Percentiles rank a stretch among this genome's conserved stretches.
Evolutionary conservation across 2,797 vertebrate species (phyloP).

Genomic region (Siniperca undulata): DNA sequence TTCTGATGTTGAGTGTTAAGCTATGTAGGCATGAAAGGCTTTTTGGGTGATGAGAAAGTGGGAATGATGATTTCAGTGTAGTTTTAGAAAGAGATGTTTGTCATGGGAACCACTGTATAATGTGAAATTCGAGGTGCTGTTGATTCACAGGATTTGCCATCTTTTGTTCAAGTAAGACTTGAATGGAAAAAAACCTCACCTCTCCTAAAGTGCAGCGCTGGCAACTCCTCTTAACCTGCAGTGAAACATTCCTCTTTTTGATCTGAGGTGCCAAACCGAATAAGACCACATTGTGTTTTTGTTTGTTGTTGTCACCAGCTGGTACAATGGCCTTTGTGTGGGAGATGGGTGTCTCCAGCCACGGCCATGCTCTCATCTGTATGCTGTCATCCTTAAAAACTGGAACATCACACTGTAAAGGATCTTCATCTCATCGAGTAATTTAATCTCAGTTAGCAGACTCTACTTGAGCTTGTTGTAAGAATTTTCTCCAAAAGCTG

Average conservation of each 20-base stretch:
- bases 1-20: slow-evolving; percentile 11
- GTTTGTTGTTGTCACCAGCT: slow-evolving; percentile 64
- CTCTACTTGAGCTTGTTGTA: neutral
- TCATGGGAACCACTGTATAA: slow-evolving; percentile 24
- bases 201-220: slow-evolving; percentile 22
- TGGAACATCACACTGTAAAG: slow-evolving; percentile 61
- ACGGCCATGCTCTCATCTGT: slow-evolving; percentile 59
- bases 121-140: slow-evolving; percentile 48
- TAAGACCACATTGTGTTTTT: slow-evolving; percentile 62
- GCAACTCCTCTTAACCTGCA: slow-evolving; percentile 44
- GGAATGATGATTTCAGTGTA: neutral
- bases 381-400: slow-evolving; percentile 71
- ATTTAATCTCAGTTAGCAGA: slow-evolving; percentile 23
- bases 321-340: slow-evolving; percentile 76
- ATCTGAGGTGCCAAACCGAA: slow-evolving; percentile 69
- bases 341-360: slow-evolving; percentile 58
- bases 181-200: slow-evolving; percentile 16
- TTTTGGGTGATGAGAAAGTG: slow-evolving; percentile 38
- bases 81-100: slow-evolving; percentile 28
- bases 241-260: slow-evolving; percentile 64
- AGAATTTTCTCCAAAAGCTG: neutral
- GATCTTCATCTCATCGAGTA: slow-evolving; percentile 33
- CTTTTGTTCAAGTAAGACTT: slow-evolving; percentile 32
- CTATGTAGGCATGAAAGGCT: slow-evolving; percentile 30
- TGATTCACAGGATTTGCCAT: slow-evolving; percentile 28